phyloP scores from a whole-genome alignment of 2,888 invertebrate species.

The Penaeus monodon region DNA sequence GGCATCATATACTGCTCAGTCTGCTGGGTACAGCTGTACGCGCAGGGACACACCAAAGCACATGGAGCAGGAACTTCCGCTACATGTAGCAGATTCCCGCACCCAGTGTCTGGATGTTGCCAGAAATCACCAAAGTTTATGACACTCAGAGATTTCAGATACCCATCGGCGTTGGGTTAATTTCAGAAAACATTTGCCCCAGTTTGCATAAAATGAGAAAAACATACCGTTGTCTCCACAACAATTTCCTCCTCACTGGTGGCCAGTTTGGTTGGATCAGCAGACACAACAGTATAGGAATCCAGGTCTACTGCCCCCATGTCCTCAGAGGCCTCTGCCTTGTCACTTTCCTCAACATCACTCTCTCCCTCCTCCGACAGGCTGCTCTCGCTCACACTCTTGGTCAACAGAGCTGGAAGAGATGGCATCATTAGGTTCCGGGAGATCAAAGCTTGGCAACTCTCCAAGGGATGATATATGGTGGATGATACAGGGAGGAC shows the following conservation, averaged over 20 bases:
- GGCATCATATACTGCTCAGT: too few species aligned
- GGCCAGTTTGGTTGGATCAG: slow-evolving; percentile 16
- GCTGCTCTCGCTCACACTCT: slow-evolving; percentile 91
- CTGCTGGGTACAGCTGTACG: too few species aligned
- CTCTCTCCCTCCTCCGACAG: slow-evolving; percentile 79
- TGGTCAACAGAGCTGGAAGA: slow-evolving; percentile 75
- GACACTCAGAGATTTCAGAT: too few species aligned
- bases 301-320: slow-evolving; percentile 41
- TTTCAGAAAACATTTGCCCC: too few species aligned
- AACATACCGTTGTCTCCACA: not conserved
- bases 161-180: too few species aligned
- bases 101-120: too few species aligned
- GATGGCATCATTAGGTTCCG: not conserved
- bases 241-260: slow-evolving; percentile 19
- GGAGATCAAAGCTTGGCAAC: not conserved
- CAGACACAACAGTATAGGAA: slow-evolving; percentile 50
- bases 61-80: too few species aligned
- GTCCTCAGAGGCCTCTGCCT: slow-evolving; percentile 53
- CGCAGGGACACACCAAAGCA: too few species aligned
- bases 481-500: not conserved
- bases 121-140: too few species aligned
- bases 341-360: slow-evolving; percentile 73
- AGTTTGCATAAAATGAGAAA: not conserved
- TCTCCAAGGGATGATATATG: not conserved
- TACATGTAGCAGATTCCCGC: too few species aligned